Evolutionary conservation across 2,113 vertebrate genomes (phyloP).

Genomic region (Corydoras maculifer): DNA sequence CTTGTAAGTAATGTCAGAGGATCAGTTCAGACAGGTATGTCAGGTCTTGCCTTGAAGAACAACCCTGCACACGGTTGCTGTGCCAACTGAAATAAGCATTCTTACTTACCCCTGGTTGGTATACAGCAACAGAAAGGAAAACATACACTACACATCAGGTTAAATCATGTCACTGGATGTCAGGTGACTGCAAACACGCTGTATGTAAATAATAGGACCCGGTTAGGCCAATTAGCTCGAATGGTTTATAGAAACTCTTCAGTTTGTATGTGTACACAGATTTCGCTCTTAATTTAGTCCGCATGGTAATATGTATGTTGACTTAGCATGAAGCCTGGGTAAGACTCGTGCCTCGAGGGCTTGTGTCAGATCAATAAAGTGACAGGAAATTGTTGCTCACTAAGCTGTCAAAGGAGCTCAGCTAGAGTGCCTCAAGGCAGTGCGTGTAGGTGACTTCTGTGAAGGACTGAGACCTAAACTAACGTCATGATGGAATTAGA

Average conservation of each 20-base stretch:
- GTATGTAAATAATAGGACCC: slow-evolving; percentile 12
- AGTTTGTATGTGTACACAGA: slow-evolving; percentile 2
- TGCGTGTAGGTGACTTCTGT: not conserved
- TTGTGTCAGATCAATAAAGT: slow-evolving; percentile 10
- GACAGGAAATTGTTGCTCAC: not conserved
- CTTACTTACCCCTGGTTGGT: slow-evolving; percentile 32
- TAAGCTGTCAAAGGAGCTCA: slow-evolving; percentile 10
- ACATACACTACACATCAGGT: slow-evolving; percentile 33
- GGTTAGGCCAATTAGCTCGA: slow-evolving; percentile 16
- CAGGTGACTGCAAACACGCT: slow-evolving; percentile 32
- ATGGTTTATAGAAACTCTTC: slow-evolving; percentile 5
- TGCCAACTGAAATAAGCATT: slow-evolving; percentile 35
- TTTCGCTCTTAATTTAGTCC: slow-evolving; percentile 5
- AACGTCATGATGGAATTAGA: slow-evolving; percentile 1
- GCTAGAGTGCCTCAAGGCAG: not conserved
- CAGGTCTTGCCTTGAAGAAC: slow-evolving; percentile 21
- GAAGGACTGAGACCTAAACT: slow-evolving; percentile 12
- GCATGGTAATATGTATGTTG: not conserved
- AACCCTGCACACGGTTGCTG: slow-evolving; percentile 23
- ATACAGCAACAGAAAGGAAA: slow-evolving; percentile 32
- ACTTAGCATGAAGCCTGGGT: not conserved
- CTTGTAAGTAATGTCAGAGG: slow-evolving; percentile 1
- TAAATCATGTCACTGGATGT: slow-evolving; percentile 29
- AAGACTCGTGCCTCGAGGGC: slow-evolving; percentile 6
- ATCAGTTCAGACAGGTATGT: slow-evolving; percentile 14